Conservation (phyloP, 2,113 vertebrate genomes). For the Brachyistius frenatus region DNA sequence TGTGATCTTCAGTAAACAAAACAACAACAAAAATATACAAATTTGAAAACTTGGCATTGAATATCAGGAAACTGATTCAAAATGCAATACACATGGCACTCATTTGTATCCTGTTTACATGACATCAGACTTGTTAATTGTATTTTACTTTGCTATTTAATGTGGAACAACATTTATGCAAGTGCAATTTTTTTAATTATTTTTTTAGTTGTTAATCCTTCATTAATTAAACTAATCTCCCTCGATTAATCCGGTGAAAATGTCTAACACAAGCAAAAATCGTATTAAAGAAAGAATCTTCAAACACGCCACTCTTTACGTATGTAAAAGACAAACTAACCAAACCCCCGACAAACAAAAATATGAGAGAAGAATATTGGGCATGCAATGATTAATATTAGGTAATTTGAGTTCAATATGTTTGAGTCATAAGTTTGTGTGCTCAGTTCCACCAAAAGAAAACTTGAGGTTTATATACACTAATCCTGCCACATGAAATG, state of each 20-base stretch:
- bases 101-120: background rate
- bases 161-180: background rate
- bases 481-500: slow-evolving; percentile 43
- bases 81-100: background rate
- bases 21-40: too few species aligned
- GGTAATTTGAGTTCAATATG: slow-evolving; percentile 8
- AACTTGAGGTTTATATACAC: slow-evolving; percentile 25
- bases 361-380: background rate
- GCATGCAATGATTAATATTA: background rate
- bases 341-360: background rate
- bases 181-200: background rate
- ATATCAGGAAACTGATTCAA: too few species aligned
- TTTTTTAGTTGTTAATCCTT: slow-evolving; percentile 28
- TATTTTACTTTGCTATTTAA: too few species aligned
- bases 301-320: background rate
- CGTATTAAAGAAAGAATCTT: background rate
- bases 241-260: background rate
- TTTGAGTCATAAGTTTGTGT: background rate
- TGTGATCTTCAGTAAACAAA: background rate
- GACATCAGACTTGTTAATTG: too few species aligned
- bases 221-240: slow-evolving; percentile 7
- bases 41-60: background rate
- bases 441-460: slow-evolving; percentile 34
- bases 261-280: background rate
- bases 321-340: background rate